Base-by-base conservation (phyloP, 2,113 vertebrate species). In the Ceyx cyanopectus region DNA sequence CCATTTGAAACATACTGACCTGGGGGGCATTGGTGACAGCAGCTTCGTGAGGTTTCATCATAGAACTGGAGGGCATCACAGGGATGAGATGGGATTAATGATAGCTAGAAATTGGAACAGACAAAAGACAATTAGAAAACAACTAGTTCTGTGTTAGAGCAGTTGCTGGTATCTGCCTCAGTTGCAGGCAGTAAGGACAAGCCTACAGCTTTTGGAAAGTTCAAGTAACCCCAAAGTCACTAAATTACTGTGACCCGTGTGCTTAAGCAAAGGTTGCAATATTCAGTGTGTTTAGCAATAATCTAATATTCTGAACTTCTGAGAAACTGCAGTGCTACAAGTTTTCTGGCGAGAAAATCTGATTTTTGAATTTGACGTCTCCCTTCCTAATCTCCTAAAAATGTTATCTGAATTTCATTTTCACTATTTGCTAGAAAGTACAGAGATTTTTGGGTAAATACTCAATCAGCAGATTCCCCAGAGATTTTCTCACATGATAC, bases 11-110 rank as follows among this genome's bases (percentile, higher is more conserved):
- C 21, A 23, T 62, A 95, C 95, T 62, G 51, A 97, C 98, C 97
- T 45, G 51, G 7, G 2, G 92, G 93, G 51, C 97, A 98, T 30
- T 8, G 92, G 85, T 94, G 94, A 66, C 97, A 98, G 90, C 97
- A 98, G 30, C 22, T 84, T 32, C 16, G 30, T 1, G 43, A 58
- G 10, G 80, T 43, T 74, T 89, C 9, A 22, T 96, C 72, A 0
- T 96, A 95, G 84, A 94, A 76, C 89, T 45, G 15, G 20, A 2
- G 48, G 12, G 45, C 7, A 0, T 18, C 8, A 70, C 97, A 97
- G 56, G 57, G 53, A 21, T 10, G 41, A 53, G 57, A 12, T 11
- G 81, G 6, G 17, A 19, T 66, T 62, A 61, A 18, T 23, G 63
- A 68, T 10, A 32, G 23, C 96, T 97, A 41, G 63, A 80, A 90